phyloP scores from a whole-genome alignment of 2,113 vertebrate genomes.

The Nanorana parkeri region DNA sequence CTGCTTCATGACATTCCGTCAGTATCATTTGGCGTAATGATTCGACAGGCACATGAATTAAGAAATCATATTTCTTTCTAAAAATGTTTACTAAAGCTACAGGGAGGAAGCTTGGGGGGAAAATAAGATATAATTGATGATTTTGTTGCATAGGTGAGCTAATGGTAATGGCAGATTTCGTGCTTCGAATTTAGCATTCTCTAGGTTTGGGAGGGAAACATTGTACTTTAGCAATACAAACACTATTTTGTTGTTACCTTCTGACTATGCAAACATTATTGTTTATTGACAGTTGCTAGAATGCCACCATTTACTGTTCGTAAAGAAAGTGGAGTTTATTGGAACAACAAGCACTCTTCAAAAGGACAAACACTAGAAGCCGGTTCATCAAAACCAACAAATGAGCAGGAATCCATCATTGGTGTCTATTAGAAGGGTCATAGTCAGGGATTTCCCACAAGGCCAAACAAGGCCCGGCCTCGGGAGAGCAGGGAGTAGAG shows the following conservation, averaged over 20 bases:
- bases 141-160: constrained; percentile 93
- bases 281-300: background rate
- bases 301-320: no score
- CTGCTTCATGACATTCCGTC: constrained; percentile 98
- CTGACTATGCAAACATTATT: constrained; percentile 8
- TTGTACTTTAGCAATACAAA: constrained; percentile 78
- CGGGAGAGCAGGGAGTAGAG: no score
- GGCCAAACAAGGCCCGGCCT: no score
- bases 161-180: constrained; percentile 95
- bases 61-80: constrained; percentile 93
- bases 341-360: no score
- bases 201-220: constrained; percentile 74
- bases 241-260: constrained; percentile 67
- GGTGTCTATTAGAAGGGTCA: no score
- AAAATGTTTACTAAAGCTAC: constrained; percentile 96
- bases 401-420: no score
- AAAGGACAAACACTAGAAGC: no score
- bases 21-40: constrained; percentile 99
- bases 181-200: constrained; percentile 77
- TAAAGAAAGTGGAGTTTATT: no score
- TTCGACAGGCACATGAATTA: constrained; percentile 99
- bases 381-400: no score
- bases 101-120: constrained; percentile 83
- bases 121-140: constrained; percentile 97
- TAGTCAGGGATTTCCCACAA: no score